Conservation (phyloP, 2,797 vertebrate species). For the Melanotaenia nigrans region DNA sequence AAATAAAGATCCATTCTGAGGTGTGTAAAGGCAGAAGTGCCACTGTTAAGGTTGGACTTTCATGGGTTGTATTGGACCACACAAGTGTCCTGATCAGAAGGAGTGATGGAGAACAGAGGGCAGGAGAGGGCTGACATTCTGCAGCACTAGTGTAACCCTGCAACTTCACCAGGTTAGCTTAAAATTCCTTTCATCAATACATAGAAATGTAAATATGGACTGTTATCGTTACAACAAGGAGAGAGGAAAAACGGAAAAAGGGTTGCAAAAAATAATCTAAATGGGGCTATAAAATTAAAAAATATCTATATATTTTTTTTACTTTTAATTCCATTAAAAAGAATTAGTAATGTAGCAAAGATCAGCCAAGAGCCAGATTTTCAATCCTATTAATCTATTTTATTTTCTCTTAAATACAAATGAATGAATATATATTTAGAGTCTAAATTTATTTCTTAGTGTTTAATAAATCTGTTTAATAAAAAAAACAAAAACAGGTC, state of each 20-base stretch:
- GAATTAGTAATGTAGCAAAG: background rate
- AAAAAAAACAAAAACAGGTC: background rate
- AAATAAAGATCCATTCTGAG: slow-evolving; percentile 87
- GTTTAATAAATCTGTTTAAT: background rate
- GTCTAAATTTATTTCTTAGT: background rate
- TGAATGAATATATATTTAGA: background rate
- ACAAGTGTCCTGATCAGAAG: slow-evolving; percentile 47
- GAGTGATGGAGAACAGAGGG: slow-evolving; percentile 27
- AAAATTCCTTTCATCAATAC: background rate
- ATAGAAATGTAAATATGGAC: background rate
- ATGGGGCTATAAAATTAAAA: background rate
- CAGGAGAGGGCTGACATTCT: background rate
- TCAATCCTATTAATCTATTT: background rate
- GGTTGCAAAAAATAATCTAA: background rate
- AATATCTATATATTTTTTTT: background rate
- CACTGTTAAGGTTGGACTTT: slow-evolving; percentile 58
- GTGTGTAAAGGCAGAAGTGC: slow-evolving; percentile 74
- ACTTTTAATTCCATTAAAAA: background rate
- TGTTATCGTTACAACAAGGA: background rate
- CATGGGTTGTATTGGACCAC: slow-evolving; percentile 52
- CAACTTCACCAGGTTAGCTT: background rate
- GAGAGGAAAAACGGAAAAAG: background rate
- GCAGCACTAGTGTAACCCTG: background rate
- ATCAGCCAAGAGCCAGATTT: background rate
- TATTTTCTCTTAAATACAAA: background rate